Base-by-base conservation (phyloP, 1,140 invertebrate species). In the Protaetia brevitarsis region DNA sequence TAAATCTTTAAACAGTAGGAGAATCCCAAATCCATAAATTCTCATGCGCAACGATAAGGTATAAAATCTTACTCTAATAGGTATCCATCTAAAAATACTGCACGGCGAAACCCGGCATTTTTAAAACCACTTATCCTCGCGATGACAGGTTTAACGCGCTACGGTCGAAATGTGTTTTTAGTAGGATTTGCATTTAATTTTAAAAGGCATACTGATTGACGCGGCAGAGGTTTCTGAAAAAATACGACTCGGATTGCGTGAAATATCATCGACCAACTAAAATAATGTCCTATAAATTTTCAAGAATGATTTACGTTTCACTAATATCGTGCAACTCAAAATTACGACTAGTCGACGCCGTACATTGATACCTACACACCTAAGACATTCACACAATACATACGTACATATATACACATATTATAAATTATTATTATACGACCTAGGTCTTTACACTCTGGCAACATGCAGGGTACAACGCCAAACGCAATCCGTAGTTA, bases 91-190 rank as follows among this genome's bases (percentile, higher is more conserved):
- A 26, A 56, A 56, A 56, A 56, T 56, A 26, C 23, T 21, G 16
- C 16, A 56, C 45, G 11, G 45, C 16, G 16, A 26, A 56, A 13
- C 7, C 1, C 1, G 16, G 45, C 10, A 23, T 31, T 71, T 71
- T 71, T 69, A 69, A 71, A 71, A 66, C 62, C 70, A 71, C 70
- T 71, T 71, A 71, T 36, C 66, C 11, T 10, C 6, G 59, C 63
- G 70, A 60, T 69, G 68, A 71, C 64, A 57, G 56, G 4, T 51
- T 29, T 21, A 51, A 63, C 60, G 16, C 36, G 59, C 59, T 37
- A 69, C 41, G 62, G 66, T 63, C 63, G 60, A 67, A 69, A 66
- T 58, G 60, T 36, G 28, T 56, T 64, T 41, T 61, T 56, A 19
- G 8, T 23, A 23, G 29, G n/a, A 66, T 69, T 69, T 69, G 64